phyloP scores from a whole-genome alignment of 2,888 invertebrate genomes.

The Troides helena region DNA sequence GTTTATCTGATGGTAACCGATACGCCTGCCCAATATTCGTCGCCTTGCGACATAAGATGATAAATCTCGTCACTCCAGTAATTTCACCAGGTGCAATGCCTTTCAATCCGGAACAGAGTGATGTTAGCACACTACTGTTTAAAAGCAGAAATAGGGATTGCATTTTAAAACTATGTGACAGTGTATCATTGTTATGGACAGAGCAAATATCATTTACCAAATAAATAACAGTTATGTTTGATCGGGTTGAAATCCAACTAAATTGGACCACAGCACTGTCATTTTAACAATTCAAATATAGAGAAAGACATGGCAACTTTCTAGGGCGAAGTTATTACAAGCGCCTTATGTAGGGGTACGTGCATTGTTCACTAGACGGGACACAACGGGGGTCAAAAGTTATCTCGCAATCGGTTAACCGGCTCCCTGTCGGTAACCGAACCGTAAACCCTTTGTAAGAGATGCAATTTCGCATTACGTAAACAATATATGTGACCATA shows the following conservation, averaged over 20 bases:
- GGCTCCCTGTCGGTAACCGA: conserved; percentile 47
- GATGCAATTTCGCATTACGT: conserved; percentile 39
- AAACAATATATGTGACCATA: conserved; percentile 44
- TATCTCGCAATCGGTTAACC: conserved; percentile 56
- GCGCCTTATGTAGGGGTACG: conserved; percentile 26
- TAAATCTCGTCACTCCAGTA: too few relatives aligned
- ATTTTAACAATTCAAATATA: conserved; percentile 24
- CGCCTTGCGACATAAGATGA: too few relatives aligned
- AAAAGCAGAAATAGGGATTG: too few relatives aligned
- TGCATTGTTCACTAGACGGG: conserved; percentile 20
- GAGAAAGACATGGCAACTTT: conserved; percentile 23
- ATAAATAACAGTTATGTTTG: neutral
- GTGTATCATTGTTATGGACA: neutral
- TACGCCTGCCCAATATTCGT: too few relatives aligned
- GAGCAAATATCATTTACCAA: neutral
- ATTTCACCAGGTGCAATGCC: too few relatives aligned
- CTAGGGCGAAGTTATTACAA: conserved; percentile 30
- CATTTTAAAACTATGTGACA: too few relatives aligned
- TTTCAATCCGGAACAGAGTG: too few relatives aligned
- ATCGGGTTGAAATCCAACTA: conserved; percentile 12
- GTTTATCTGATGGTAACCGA: too few relatives aligned
- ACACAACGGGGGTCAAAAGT: conserved; percentile 50
- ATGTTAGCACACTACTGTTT: too few relatives aligned
- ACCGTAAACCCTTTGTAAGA: conserved; percentile 36
- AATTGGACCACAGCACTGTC: conserved; percentile 22